Evolutionary conservation across 2,113 vertebrate genomes (phyloP), one percentile per base, ranked within the genome.

Genomic region (Sterrhoptilus dennistouni): DNA sequence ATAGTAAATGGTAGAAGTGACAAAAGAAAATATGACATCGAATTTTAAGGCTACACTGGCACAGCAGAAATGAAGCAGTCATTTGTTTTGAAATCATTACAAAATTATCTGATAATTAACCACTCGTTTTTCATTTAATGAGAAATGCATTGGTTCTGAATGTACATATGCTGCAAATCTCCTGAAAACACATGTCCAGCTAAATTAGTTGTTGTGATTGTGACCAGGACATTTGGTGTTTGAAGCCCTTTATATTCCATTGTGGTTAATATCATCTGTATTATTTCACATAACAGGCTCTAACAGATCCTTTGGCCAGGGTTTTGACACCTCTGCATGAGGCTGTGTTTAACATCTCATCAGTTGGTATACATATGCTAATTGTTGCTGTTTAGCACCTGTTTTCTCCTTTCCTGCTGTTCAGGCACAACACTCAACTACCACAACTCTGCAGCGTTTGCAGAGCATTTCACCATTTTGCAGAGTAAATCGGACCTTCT

Each of bases 281-380:
- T 74, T 65, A 76, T 80, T 86, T 75, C 75, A 78, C 60, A 17
- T 19, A 72, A 40, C 24, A 35, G 45, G 52, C 42, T 92, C 20
- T 7, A 88, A 56, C 42, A 65, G 80, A 92, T 95, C 60, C 71
- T 94, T 74, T 95, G 90, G 92, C 89, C 95, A 59, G 77, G 92
- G 92, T 87, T 97, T 66, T 96, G 96, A 97, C 95, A 97, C 87
- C 96, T 96, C 96, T 84, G 96, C 94, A 17, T 95, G 96, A 91
- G 90, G 68, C 88, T 44, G 8, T 97, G 92, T 94, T 96, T 83
- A 95, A 97, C 97, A 97, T 94, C 69, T 96, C 89, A 19, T 72
- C 92, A 84, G 20, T 56, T 80, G 82, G 82, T 95, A 33, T 35
- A 88, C 91, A 93, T 95, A 97, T 97, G 96, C 89, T 97, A 96